Percentiles rank a stretch among this genome's conserved stretches.
Conservation (phyloP, 2,113 vertebrate genomes). For the Mobula birostris region DNA sequence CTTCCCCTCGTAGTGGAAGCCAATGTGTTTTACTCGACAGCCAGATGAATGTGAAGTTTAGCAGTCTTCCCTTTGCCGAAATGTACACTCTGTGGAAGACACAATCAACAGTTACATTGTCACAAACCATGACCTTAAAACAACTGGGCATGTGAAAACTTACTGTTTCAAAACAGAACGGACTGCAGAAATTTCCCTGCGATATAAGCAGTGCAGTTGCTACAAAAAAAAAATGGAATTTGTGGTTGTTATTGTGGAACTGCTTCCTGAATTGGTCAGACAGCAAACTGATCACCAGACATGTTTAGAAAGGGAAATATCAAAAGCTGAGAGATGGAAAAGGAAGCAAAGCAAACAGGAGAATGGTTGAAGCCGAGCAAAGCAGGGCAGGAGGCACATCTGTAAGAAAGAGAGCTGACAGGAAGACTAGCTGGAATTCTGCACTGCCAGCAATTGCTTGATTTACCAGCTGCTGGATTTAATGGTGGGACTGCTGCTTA, state of each 20-base stretch:
- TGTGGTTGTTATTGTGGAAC: constrained; percentile 7
- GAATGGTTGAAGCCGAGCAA: background rate
- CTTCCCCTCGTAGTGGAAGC: too few species aligned
- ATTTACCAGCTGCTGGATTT: background rate
- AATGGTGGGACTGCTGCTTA: background rate
- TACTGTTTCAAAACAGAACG: background rate
- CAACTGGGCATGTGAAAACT: constrained; percentile 24
- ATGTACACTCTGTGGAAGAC: background rate
- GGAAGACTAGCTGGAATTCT: background rate
- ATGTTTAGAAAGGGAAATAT: background rate
- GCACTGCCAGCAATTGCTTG: background rate
- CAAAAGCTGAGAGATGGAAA: background rate
- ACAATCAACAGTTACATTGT: background rate
- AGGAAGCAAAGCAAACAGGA: background rate
- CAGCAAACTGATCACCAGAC: constrained; percentile 16
- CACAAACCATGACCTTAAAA: constrained; percentile 11
- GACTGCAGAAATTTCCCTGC: background rate
- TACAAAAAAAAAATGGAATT: background rate
- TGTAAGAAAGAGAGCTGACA: background rate
- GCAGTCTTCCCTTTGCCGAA: background rate
- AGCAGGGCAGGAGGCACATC: background rate
- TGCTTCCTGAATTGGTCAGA: constrained; percentile 8
- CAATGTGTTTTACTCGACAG: too few species aligned
- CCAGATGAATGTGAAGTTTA: too few species aligned
- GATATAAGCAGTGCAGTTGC: background rate